A percentile compares a stretch with the other conserved stretches of the same genome.
These are phyloP conservation scores for Daubentonia madagascariensis DNA, from an alignment of 2,113 vertebrate species.

Conservation along the genomic window DNA sequence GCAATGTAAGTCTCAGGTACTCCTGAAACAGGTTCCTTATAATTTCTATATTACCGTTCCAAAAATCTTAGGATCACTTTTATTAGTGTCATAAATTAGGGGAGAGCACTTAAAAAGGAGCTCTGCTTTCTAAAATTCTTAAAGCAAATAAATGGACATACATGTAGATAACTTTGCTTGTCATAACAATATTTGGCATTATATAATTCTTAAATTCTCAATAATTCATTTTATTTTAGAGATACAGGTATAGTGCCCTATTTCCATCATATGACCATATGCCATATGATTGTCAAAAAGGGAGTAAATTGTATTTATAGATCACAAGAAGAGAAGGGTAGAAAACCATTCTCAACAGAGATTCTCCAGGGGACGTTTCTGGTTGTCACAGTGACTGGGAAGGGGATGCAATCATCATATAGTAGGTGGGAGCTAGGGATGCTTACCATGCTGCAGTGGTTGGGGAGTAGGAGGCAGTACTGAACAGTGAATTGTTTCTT, in stretches of 20 bases:
- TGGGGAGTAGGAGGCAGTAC: background rate
- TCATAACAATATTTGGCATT: background rate
- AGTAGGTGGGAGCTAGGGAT: background rate
- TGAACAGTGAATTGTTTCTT: constrained; percentile 32
- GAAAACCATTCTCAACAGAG: background rate
- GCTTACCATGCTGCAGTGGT: background rate
- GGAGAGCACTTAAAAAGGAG: constrained; percentile 26
- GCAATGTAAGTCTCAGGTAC: background rate
- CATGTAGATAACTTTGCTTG: background rate
- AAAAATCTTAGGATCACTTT: background rate
- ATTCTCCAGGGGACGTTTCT: background rate
- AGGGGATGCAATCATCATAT: background rate
- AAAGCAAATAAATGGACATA: background rate
- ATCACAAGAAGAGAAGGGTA: background rate
- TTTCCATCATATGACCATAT: background rate
- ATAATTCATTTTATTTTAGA: constrained; percentile 13
- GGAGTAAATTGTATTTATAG: background rate
- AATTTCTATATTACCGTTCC: constrained; percentile 6
- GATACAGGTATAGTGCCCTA: background rate
- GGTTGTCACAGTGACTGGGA: background rate
- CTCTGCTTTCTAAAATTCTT: constrained; percentile 39
- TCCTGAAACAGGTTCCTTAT: background rate
- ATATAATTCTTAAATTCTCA: background rate
- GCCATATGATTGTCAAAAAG: background rate
- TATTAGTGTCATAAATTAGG: constrained; percentile 1